phyloP scores from a whole-genome alignment of 2,888 invertebrate genomes.

The Ashinkailepas kermadecensis region DNA sequence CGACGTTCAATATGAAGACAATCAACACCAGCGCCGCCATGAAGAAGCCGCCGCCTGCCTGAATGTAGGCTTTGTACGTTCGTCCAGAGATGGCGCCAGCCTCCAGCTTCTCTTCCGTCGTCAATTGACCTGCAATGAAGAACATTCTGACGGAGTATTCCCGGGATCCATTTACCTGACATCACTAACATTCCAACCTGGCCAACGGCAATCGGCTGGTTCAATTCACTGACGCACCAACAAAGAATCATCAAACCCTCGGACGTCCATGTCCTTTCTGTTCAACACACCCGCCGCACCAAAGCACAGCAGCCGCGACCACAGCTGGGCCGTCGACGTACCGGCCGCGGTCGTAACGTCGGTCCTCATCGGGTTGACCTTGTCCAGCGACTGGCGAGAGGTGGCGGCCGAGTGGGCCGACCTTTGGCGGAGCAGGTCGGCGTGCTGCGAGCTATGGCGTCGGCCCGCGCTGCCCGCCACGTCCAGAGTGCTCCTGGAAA shows the following conservation, averaged over 20 bases:
- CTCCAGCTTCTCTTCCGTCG: conserved; percentile 41
- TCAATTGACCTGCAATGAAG: conserved; percentile 38
- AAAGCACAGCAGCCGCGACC: too few species aligned
- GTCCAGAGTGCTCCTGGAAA: neutral
- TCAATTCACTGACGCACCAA: too few species aligned
- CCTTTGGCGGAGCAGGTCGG: neutral
- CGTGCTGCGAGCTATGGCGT: neutral
- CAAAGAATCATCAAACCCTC: too few species aligned
- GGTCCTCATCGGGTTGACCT: neutral
- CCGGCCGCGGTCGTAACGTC: neutral
- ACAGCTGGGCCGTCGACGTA: neutral
- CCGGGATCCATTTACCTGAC: too few species aligned
- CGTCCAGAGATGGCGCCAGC: conserved; percentile 42
- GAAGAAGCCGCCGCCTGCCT: conserved; percentile 48
- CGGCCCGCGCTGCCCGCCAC: neutral
- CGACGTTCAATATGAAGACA: conserved; percentile 48
- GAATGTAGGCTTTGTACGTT: conserved; percentile 48
- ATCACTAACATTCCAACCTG: conserved; percentile 14
- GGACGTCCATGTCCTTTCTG: too few species aligned
- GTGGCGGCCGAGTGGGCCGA: neutral
- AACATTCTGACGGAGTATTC: neutral
- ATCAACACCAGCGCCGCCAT: conserved; percentile 43
- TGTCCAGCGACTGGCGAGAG: conserved; percentile 1
- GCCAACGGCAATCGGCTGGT: neutral
- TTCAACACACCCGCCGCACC: too few species aligned